Percentiles rank a stretch among this genome's conserved stretches.
These are phyloP conservation scores for Microctonus brassicae DNA, from an alignment of 2,888 invertebrate genomes.

Conservation along the genomic window DNA sequence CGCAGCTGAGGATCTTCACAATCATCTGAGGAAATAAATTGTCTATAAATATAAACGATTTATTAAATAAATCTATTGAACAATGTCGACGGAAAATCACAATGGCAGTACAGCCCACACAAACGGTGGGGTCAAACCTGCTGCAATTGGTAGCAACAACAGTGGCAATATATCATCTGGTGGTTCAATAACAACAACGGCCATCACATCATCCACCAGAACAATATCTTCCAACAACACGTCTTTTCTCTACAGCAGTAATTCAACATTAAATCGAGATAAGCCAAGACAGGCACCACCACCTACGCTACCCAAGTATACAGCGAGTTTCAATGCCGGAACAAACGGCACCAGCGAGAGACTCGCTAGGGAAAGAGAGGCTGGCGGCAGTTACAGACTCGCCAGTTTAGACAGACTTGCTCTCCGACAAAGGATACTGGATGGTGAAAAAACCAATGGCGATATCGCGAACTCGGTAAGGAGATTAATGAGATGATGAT, in stretches of 20 bases:
- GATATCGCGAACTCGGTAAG: constrained; percentile 65
- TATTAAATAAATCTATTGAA: constrained; percentile 11
- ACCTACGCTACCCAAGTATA: constrained; percentile 84
- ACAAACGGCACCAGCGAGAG: constrained; percentile 72
- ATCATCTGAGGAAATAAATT: neutral
- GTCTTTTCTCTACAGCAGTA: constrained; percentile 65
- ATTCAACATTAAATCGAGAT: constrained; percentile 61
- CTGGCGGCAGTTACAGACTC: constrained; percentile 82
- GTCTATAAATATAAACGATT: neutral
- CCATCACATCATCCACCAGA: constrained; percentile 44
- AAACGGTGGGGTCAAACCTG: constrained; percentile 61
- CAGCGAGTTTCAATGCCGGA: constrained; percentile 82
- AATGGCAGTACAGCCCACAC: constrained; percentile 58
- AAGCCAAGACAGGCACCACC: constrained; percentile 78
- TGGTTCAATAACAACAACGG: constrained; percentile 43
- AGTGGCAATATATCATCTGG: constrained; percentile 45
- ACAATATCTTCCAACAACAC: constrained; percentile 61
- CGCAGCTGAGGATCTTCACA: constrained; percentile 11
- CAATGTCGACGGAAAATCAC: constrained; percentile 58
- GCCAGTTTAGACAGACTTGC: constrained; percentile 88
- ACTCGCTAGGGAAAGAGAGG: constrained; percentile 78
- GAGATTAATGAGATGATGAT: constrained; percentile 15
- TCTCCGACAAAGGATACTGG: constrained; percentile 84
- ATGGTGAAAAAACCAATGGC: constrained; percentile 75
- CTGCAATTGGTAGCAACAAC: constrained; percentile 50